A percentile compares a stretch with the other conserved stretches of the same genome.
Conservation (phyloP, 2,797 vertebrate species). For the Buceros bicornis region DNA sequence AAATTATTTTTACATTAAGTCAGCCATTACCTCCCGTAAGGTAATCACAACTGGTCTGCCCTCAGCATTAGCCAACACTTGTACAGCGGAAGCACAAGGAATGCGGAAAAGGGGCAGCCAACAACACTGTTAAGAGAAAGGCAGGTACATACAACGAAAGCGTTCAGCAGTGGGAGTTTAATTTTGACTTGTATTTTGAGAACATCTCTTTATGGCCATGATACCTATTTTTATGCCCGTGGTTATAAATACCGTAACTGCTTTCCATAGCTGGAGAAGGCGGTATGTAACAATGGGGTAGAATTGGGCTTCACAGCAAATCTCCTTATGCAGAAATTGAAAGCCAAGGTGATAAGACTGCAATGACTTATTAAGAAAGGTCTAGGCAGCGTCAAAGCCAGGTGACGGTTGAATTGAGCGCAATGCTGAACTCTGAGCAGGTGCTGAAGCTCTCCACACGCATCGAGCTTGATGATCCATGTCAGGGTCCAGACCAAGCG, state of each 20-base stretch:
- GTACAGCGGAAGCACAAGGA: background rate
- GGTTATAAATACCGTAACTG: background rate
- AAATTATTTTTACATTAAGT: constrained; percentile 16
- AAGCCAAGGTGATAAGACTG: background rate
- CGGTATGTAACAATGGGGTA: background rate
- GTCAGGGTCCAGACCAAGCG: background rate
- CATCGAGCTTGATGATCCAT: background rate
- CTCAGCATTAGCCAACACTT: background rate
- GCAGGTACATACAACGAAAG: background rate
- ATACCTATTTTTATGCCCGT: background rate
- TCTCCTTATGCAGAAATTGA: background rate
- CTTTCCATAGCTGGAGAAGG: background rate
- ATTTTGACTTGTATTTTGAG: background rate
- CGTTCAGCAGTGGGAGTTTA: background rate
- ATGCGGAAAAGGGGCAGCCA: background rate
- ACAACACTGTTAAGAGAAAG: background rate
- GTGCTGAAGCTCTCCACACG: background rate
- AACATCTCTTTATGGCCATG: background rate
- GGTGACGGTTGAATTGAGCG: background rate
- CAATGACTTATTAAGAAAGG: background rate
- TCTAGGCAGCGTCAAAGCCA: background rate
- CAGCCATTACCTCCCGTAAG: background rate
- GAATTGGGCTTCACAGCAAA: background rate
- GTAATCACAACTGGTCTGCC: background rate
- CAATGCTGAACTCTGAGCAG: background rate